phyloP scores from a whole-genome alignment of 2,113 vertebrate genomes.

The Neodon shergylaensis region DNA sequence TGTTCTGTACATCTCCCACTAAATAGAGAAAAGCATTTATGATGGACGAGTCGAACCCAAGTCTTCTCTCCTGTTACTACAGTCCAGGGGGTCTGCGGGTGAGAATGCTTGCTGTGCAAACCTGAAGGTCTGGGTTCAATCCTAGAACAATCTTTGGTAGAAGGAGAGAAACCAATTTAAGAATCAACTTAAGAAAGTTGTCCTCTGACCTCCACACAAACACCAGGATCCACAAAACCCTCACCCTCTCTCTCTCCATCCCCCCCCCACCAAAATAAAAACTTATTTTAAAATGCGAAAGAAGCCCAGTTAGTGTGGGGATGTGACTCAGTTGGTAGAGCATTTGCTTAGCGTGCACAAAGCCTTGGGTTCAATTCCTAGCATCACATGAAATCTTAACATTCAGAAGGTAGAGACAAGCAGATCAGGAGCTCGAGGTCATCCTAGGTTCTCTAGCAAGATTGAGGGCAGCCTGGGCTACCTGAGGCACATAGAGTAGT shows the following conservation, averaged over 20 bases:
- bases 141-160: not conserved
- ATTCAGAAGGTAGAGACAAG: not conserved
- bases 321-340: not conserved
- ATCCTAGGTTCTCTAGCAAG: not conserved
- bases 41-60: not conserved
- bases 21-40: not conserved
- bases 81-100: too few relatives aligned
- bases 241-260: not conserved
- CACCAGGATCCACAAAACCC: not conserved
- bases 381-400: not conserved
- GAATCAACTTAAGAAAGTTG: not conserved
- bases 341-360: not conserved
- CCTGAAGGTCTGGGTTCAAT: not conserved
- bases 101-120: too few relatives aligned
- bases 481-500: not conserved
- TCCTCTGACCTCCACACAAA: not conserved
- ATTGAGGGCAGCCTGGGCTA: not conserved
- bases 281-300: not conserved
- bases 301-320: not conserved
- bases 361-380: not conserved
- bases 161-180: not conserved
- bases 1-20: not conserved
- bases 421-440: not conserved
- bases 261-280: not conserved
- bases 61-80: not conserved